phyloP scores from a whole-genome alignment of 2,113 vertebrate species.

The Naja naja region DNA sequence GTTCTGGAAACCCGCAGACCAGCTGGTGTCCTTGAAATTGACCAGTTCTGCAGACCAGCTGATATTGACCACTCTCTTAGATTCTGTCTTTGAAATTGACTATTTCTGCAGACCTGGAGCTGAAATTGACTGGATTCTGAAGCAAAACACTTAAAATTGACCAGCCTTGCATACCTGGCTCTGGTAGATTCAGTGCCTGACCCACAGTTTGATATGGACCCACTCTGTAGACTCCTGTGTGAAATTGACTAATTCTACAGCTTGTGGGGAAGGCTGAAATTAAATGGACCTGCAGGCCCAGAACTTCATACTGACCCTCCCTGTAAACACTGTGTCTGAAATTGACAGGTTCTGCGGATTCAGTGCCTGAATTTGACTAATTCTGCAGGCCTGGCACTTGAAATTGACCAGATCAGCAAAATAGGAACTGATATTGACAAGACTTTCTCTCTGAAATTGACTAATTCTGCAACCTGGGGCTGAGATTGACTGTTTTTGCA shows the following conservation, averaged over 20 bases:
- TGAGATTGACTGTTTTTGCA: background rate
- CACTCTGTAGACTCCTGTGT: background rate
- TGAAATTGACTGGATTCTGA: no score
- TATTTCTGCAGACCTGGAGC: no score
- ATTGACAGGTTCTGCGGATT: background rate
- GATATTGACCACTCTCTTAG: no score
- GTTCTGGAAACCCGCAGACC: background rate
- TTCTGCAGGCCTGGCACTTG: background rate
- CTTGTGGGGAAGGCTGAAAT: background rate
- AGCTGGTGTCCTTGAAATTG: background rate
- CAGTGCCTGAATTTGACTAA: background rate
- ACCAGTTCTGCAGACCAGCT: background rate
- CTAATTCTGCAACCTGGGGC: background rate
- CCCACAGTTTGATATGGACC: background rate
- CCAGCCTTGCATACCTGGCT: no score
- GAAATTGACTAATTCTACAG: background rate
- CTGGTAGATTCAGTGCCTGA: no score
- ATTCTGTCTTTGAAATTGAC: no score
- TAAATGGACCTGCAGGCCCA: no score
- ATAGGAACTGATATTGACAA: no score
- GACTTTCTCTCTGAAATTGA: background rate
- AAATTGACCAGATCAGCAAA: background rate
- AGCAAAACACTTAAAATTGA: no score
- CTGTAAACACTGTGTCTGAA: background rate
- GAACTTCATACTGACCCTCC: background rate